Base-by-base conservation (phyloP, 2,797 vertebrate species). In the Characodon lateralis region DNA sequence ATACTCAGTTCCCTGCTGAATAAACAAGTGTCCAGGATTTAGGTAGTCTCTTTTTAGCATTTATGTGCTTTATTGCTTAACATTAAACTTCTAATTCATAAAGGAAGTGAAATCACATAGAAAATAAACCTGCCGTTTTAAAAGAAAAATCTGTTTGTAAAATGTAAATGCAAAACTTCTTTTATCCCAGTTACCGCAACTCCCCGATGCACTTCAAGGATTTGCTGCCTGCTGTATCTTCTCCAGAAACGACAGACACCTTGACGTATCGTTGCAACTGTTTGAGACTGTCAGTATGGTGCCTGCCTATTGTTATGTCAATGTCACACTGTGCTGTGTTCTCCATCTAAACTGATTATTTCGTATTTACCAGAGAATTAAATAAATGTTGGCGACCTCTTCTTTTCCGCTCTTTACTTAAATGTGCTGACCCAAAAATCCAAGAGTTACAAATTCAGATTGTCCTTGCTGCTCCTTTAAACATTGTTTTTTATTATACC, bases 401-500 rank as follows among this genome's bases (percentile, higher is more conserved):
- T n/a, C 0, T 56, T 6, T 39, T 35, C 31, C 20, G 6, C 66
- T 72, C 2, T 24, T 5, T 72, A 56, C 22, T 59, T 26, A 48
- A 74, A 28, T 24, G 1, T 22, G 7, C 41, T 13, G 18, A 74
- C 5, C 22, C 48, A 28, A 74, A 61, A 31, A n/a, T 59, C 24
- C 5, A 71, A 72, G 28, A 53, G 35, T 69, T 71, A 75, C 39
- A 83, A 79, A 79, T 81, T 87, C 73, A 81, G 63, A 80, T 78
- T 41, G 39, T 81, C 68, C 56, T 74, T 82, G 56, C 77, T 55
- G 77, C 28, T 73, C 71, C 78, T 51, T 53, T 73, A 79, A 71
- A 77, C 82, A 71, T 80, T 71, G 24, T 72, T 68, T 86, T 87
- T 82, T 87, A 63, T 87, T 59, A 72, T n/a, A 76, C 14, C 6